Base-by-base conservation (phyloP, 2,113 vertebrate species). In the Pipra filicauda region DNA sequence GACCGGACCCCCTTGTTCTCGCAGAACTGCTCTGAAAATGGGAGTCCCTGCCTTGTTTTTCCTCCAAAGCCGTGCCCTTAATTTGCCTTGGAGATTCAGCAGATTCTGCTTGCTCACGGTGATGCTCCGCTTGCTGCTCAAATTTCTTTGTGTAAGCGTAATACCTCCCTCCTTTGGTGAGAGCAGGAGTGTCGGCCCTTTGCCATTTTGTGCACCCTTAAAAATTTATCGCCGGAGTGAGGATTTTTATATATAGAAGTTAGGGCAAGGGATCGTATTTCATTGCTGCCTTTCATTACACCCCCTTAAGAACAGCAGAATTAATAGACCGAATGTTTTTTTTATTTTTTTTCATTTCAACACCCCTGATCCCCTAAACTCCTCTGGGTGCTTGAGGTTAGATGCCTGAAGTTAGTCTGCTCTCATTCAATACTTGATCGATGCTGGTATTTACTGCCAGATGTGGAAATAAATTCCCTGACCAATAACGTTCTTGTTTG, bases 61-160 rank as follows among this genome's bases (percentile, higher is more conserved):
- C 6, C 11, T 19, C 37, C 19, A 2, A 2, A 17, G 16, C 17
- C 9, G 1, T 12, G n/a, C 31, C 48, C 10, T n/a, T 64, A 33
- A 9, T 72, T 72, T 27, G 54, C 59, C 5, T 7, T 10, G 57
- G 39, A 5, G 49, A 2, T 31, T 18, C 24, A 3, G 35, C 48
- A 31, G 43, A 2, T 73, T 70, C 27, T 62, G 64, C 72, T 91
- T 58, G 71, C 54, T 94, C 77, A 51, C 8, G n/a, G 62, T 5
- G 22, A 6, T 87, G 30, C 11, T 54, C 9, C n/a, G 9, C 30
- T 27, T 12, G n/a, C 30, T 39, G 35, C 89, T 91, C 62, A 7
- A 0, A 9, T 88, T 54, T 48, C 61, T 75, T 31, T 39, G 46
- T 35, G 7, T 30, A 8, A 8, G 31, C 70, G 1, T 11, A 1